Conservation (phyloP, 2,113 vertebrate species). For the Thamnaconus septentrionalis region DNA sequence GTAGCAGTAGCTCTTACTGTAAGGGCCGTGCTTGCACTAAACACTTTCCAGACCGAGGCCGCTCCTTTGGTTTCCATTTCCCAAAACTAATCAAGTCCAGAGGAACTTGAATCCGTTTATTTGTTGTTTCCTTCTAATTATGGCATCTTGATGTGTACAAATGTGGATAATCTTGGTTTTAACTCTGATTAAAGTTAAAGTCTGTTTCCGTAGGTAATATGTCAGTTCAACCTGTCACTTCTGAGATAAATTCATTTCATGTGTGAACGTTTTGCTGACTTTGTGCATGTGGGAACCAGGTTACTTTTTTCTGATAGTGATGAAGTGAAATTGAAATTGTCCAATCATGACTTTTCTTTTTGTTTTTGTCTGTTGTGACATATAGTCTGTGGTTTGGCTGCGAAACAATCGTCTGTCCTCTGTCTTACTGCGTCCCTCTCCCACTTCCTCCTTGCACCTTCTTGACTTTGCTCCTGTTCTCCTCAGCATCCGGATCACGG, state of each 20-base stretch:
- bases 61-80: conserved; percentile 24
- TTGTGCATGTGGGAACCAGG: conserved; percentile 9
- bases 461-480: conserved; percentile 81
- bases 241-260: neutral
- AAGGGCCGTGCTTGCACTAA: conserved; percentile 11
- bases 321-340: no score
- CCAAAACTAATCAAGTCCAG: conserved; percentile 30
- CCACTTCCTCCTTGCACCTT: conserved; percentile 17
- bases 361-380: conserved; percentile 43
- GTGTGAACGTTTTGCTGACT: conserved; percentile 21
- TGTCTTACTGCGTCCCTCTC: conserved; percentile 48
- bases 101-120: conserved; percentile 20
- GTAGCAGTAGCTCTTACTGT: conserved; percentile 17
- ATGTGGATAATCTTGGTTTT: conserved; percentile 14
- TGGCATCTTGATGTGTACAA: conserved; percentile 18
- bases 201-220: no score
- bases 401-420: conserved; percentile 35
- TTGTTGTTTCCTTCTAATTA: conserved; percentile 36
- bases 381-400: conserved; percentile 44
- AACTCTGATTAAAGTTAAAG: no score
- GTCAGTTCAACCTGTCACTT: no score
- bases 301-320: neutral
- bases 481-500: conserved; percentile 89
- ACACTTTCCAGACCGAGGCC: conserved; percentile 16
- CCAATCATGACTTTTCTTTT: neutral